A percentile compares a stretch with the other conserved stretches of the same genome.
These are phyloP conservation scores for Bombus superbus DNA, from an alignment of 1,140 invertebrate species.

Conservation along the genomic window DNA sequence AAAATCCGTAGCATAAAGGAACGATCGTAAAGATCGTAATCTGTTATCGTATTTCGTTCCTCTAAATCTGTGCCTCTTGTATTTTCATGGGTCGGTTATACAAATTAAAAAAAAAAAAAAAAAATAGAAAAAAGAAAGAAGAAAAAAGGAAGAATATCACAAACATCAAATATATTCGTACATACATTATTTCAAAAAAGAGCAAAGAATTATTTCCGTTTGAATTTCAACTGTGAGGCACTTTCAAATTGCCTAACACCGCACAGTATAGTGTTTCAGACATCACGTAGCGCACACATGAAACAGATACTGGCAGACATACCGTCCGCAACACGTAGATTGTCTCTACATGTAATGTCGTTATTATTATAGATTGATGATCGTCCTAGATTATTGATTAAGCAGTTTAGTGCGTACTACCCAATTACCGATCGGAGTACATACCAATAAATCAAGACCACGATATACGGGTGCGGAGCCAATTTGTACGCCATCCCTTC, in stretches of 20 bases:
- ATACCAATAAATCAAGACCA: constrained; percentile 58
- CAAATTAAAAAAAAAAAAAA: not conserved
- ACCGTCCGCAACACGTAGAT: not conserved
- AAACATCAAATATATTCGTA: not conserved
- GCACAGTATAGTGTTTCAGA: not conserved
- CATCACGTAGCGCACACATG: not conserved
- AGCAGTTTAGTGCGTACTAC: constrained; percentile 55
- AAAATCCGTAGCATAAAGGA: constrained; percentile 13
- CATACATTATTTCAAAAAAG: not conserved
- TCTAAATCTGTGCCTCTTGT: not conserved
- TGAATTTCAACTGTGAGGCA: not conserved
- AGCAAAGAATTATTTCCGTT: not conserved
- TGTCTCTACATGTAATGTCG: constrained; percentile 17
- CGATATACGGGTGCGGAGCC: constrained; percentile 44
- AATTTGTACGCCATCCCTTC: constrained; percentile 54
- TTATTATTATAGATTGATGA: constrained; percentile 61
- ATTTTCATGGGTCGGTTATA: not conserved
- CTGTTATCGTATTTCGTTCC: constrained; percentile 33
- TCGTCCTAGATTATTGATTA: constrained; percentile 60
- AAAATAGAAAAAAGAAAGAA: not conserved
- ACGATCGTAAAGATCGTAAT: constrained; percentile 26
- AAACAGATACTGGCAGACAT: not conserved
- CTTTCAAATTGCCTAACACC: too few relatives aligned
- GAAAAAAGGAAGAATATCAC: too few relatives aligned
- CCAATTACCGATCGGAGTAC: constrained; percentile 57